Conservation (phyloP, 92 coral and sea anemone species). For the Palythoa grandis region DNA sequence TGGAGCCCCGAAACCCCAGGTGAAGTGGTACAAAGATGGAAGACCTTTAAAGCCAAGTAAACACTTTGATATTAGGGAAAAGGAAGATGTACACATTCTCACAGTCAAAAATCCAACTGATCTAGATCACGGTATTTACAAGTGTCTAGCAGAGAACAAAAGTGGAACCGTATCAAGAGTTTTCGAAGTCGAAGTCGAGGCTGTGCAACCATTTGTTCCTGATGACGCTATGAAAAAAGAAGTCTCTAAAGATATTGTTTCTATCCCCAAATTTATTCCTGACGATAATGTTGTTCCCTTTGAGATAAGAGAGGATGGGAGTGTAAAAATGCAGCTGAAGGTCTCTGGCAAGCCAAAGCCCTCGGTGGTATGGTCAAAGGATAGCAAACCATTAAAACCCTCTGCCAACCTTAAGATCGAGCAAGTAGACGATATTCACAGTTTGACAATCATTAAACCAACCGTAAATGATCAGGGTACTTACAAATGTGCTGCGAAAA, state of each 20-base stretch:
- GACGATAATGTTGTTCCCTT: slow-evolving; percentile 21
- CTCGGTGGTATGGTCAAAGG: slow-evolving; percentile 55
- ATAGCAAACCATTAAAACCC: slow-evolving; percentile 25
- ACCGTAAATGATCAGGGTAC: slow-evolving; percentile 59
- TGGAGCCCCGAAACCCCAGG: slow-evolving; percentile 52
- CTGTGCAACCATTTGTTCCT: slow-evolving; percentile 3
- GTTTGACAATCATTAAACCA: slow-evolving; percentile 49
- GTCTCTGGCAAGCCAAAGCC: slow-evolving; percentile 56
- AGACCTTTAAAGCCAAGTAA: slow-evolving; percentile 52
- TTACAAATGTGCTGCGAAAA: slow-evolving; percentile 64
- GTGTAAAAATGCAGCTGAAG: slow-evolving; percentile 43
- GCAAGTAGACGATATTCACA: slow-evolving; percentile 43
- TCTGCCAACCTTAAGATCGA: slow-evolving; percentile 26
- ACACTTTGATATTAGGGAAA: slow-evolving; percentile 25
- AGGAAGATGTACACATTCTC: slow-evolving; percentile 8
- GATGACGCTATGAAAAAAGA: slow-evolving; percentile 1
- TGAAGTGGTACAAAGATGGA: slow-evolving; percentile 62
- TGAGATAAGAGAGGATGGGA: slow-evolving; percentile 38
- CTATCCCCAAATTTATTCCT: slow-evolving; percentile 6
- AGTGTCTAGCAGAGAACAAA: slow-evolving; percentile 49
- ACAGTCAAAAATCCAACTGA: slow-evolving; percentile 10
- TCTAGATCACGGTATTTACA: slow-evolving; percentile 54
- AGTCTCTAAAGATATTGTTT: slow-evolving; percentile 44
- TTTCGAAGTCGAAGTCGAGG: slow-evolving; percentile 48
- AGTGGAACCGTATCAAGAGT: slow-evolving; percentile 59